Percentiles rank a stretch among this genome's conserved stretches.
These are phyloP conservation scores for Quadriops clusia DNA, from an alignment of 2,888 invertebrate species.

Conservation along the genomic window DNA sequence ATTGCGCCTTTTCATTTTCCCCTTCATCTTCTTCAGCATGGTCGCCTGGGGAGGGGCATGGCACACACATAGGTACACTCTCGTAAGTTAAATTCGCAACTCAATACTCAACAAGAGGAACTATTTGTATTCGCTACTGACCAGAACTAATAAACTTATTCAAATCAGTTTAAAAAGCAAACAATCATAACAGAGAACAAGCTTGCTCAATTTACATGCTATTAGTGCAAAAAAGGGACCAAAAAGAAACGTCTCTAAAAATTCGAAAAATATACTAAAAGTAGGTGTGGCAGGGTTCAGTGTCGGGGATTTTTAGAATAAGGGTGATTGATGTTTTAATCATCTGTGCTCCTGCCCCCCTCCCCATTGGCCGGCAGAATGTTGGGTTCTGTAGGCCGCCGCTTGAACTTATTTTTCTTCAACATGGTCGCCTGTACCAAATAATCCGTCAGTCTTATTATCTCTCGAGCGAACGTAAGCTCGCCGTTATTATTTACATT, in stretches of 20 bases:
- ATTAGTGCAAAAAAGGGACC: background rate
- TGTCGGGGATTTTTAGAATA: conserved; percentile 10
- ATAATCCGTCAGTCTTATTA: too few relatives aligned
- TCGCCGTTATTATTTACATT: too few relatives aligned
- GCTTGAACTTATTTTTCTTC: conserved; percentile 99
- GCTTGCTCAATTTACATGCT: too few relatives aligned
- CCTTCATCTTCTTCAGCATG: conserved; percentile 97
- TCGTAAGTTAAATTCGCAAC: conserved; percentile 7
- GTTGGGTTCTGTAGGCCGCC: conserved; percentile 77
- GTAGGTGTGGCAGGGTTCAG: conserved; percentile 7
- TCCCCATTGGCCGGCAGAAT: conserved; percentile 60
- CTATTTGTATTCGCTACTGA: too few relatives aligned
- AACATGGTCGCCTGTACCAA: conserved; percentile 91
- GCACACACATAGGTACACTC: conserved; percentile 7
- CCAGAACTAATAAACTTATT: background rate
- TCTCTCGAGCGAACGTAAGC: too few relatives aligned
- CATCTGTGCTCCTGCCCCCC: conserved; percentile 53
- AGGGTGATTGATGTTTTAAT: conserved; percentile 34
- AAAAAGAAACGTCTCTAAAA: conserved; percentile 1
- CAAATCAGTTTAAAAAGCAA: background rate
- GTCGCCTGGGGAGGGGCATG: conserved; percentile 73
- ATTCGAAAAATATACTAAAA: conserved; percentile 3
- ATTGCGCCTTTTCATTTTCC: conserved; percentile 93
- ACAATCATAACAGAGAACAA: too few relatives aligned
- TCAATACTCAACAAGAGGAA: conserved; percentile 4